Base-by-base conservation (phyloP, 2,888 invertebrate species). In the Dysmachus trigonus region DNA sequence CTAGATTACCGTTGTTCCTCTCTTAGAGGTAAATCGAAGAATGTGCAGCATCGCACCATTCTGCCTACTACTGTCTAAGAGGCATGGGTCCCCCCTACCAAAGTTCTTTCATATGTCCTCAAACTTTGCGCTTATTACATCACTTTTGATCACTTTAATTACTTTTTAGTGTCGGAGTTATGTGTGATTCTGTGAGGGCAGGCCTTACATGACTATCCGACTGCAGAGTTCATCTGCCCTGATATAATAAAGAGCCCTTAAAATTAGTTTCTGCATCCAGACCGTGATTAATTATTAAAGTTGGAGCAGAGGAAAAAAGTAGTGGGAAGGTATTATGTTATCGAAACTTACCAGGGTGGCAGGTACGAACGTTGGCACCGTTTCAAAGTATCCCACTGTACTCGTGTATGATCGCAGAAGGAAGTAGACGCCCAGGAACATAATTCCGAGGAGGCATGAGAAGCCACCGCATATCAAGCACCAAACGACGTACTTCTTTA, bases 341-440 rank as follows among this genome's bases (percentile, higher is more conserved):
- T 27, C 31, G 72, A 85, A 47, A 91, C 94, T 94, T 92, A 98
- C 98, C 96, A 97, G 95, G 88, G 96, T 95, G 87, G 97, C 97
- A 53, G 97, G 97, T 89, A 98, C 97, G 90, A 98, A 98, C 6
- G 97, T 97, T n/a, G 98, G 98, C 89, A 98, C 96, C 0, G 98
- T 97, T 93, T 98, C 98, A 92, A 98, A 95, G 90, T 97, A 94
- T 33, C 93, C 94, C 88, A 95, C 93, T 1, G 95, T 95, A 38
- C 95, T 94, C 72, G 96, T 97, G 91, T 96, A 95, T 71, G 95
- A 95, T 87, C 96, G 94, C 79, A 96, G 93, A 88, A 96, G 93
- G 90, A 96, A 95, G 91, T 96, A 96, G 47, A 96, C 95, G 72
- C 95, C 95, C 87, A 96, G 93, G 91, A 96, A 96, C 88, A 96